Conservation (phyloP, 1,140 invertebrate genomes). For the Steinernema feltiae region DNA sequence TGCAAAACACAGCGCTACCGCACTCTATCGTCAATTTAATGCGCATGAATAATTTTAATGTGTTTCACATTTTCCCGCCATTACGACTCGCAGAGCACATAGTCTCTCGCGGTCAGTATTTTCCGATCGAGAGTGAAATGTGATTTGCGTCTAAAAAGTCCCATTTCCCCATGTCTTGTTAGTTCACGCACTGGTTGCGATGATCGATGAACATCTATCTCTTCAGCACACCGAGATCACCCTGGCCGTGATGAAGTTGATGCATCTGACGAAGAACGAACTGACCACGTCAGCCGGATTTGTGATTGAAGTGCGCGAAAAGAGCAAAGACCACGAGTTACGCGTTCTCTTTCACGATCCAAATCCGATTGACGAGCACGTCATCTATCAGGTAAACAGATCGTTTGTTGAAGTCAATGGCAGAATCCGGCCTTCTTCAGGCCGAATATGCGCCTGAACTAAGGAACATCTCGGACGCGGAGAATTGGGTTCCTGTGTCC, state of each 20-base stretch:
- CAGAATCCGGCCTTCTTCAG: not conserved
- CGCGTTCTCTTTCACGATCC: conserved; percentile 36
- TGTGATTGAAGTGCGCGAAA: conserved; percentile 30
- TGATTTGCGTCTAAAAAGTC: not conserved
- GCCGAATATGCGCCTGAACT: conserved; percentile 25
- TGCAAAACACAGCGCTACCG: too few relatives aligned
- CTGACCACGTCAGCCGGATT: conserved; percentile 44
- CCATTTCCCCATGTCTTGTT: conserved; percentile 11
- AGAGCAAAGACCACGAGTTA: conserved; percentile 10
- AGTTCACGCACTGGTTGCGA: not conserved
- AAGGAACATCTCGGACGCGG: conserved; percentile 14
- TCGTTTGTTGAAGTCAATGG: not conserved
- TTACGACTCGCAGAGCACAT: too few relatives aligned
- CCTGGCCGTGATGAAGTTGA: conserved; percentile 35
- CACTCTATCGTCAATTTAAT: too few relatives aligned
- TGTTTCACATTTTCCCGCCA: too few relatives aligned
- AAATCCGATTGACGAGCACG: conserved; percentile 36
- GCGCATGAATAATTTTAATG: too few relatives aligned
- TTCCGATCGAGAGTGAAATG: not conserved
- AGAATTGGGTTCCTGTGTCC: conserved; percentile 26
- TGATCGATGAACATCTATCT: not conserved
- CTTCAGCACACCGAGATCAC: conserved; percentile 40
- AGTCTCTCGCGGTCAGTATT: too few relatives aligned
- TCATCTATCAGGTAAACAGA: conserved; percentile 28
- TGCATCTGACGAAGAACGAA: conserved; percentile 29